These are phyloP conservation scores for Mya arenaria DNA, from an alignment of 1,140 invertebrate species.

Conservation along the genomic window DNA sequence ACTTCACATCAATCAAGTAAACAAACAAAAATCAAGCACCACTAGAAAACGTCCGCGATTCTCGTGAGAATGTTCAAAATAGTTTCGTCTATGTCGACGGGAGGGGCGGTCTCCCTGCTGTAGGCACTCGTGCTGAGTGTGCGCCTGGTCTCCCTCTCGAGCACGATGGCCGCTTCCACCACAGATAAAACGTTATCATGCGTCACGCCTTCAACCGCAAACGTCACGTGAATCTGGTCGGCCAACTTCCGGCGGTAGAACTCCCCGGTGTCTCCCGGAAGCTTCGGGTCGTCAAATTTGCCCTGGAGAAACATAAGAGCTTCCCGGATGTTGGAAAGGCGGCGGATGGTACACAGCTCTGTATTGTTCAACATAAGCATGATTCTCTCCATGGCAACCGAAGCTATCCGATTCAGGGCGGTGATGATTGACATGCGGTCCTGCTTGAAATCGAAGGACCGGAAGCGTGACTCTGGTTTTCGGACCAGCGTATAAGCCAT, in stretches of 20 bases:
- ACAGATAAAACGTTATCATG: conserved; percentile 70
- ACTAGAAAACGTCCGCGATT: conserved; percentile 69
- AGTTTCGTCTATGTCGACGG: conserved; percentile 68
- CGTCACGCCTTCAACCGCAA: conserved; percentile 65
- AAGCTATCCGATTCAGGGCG: conserved; percentile 73
- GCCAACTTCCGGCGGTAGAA: conserved; percentile 76
- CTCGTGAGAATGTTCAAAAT: conserved; percentile 72
- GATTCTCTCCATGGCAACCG: conserved; percentile 71
- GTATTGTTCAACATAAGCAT: conserved; percentile 78
- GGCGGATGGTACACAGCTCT: conserved; percentile 64
- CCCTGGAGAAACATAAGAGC: conserved; percentile 68
- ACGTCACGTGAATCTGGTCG: conserved; percentile 73
- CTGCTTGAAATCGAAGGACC: conserved; percentile 43
- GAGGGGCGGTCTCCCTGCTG: conserved; percentile 58
- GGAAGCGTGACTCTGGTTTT: conserved; percentile 36
- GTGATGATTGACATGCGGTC: conserved; percentile 71
- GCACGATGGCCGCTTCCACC: conserved; percentile 66
- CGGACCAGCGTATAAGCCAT: conserved; percentile 63
- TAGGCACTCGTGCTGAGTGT: conserved; percentile 56
- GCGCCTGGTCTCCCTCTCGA: conserved; percentile 66
- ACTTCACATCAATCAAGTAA: not conserved
- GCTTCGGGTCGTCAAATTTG: conserved; percentile 70
- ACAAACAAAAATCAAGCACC: not conserved
- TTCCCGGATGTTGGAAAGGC: conserved; percentile 68
- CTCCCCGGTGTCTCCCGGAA: conserved; percentile 74